A percentile compares a stretch with the other conserved stretches of the same genome.
Evolutionary conservation across 2,888 invertebrate species (phyloP).

Genomic region (Liodrosophila aerea): DNA sequence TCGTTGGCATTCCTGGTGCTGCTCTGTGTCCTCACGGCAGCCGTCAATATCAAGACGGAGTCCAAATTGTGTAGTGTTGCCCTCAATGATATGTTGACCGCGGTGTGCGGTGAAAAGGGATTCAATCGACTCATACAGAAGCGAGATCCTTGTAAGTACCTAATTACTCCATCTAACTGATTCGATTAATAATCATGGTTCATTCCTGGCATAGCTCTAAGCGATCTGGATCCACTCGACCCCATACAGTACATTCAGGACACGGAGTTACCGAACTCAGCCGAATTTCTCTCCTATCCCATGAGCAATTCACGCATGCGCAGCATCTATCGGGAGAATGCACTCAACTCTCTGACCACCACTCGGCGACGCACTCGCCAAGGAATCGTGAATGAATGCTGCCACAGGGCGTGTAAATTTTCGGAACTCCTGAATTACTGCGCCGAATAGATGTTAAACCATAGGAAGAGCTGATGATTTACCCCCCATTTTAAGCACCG

Average conservation of each 20-base stretch:
- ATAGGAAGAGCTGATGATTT: not conserved
- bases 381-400: constrained; percentile 59
- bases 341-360: constrained; percentile 46
- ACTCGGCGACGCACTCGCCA: constrained; percentile 54
- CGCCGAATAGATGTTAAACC: constrained; percentile 22
- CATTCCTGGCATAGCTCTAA: constrained; percentile 18
- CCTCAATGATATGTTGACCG: constrained; percentile 39
- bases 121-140: constrained; percentile 41
- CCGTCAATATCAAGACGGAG: not conserved
- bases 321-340: constrained; percentile 34
- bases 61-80: constrained; percentile 46
- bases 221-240: constrained; percentile 51
- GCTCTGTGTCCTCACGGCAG: constrained; percentile 16
- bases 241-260: constrained; percentile 59
- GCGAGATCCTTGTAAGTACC: constrained; percentile 53
- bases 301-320: constrained; percentile 29
- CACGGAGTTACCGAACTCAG: constrained; percentile 38
- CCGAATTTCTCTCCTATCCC: constrained; percentile 37
- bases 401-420: constrained; percentile 28
- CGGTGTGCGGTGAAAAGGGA: constrained; percentile 32
- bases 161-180: no score
- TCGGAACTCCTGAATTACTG: constrained; percentile 43
- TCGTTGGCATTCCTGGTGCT: constrained; percentile 28
- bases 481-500: constrained; percentile 17
- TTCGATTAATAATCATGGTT: no score